These are phyloP conservation scores for Phyto melanocephala DNA, from an alignment of 2,888 invertebrate species.

Conservation along the genomic window DNA sequence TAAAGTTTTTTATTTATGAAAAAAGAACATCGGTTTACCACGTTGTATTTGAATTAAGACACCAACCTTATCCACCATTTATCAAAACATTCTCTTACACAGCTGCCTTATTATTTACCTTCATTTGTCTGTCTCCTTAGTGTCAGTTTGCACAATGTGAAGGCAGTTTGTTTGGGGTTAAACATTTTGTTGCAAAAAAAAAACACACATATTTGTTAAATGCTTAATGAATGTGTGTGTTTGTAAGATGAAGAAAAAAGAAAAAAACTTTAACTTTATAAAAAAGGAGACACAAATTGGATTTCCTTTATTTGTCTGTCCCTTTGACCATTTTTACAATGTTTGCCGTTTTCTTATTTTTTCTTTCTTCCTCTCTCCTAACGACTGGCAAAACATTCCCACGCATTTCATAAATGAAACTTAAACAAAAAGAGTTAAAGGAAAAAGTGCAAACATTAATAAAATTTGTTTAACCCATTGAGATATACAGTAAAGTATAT, in stretches of 20 bases:
- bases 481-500: too few relatives aligned
- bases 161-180: slow-evolving; percentile 36
- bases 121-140: slow-evolving; percentile 49
- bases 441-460: slow-evolving; percentile 6
- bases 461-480: too few relatives aligned
- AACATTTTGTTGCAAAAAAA: neutral
- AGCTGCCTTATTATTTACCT: slow-evolving; percentile 11
- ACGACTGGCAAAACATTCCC: slow-evolving; percentile 48
- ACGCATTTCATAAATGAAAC: slow-evolving; percentile 62
- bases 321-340: slow-evolving; percentile 19
- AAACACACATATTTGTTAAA: slow-evolving; percentile 5
- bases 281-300: slow-evolving; percentile 54
- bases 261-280: slow-evolving; percentile 32
- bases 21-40: too few relatives aligned
- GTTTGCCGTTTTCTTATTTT: neutral
- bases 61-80: too few relatives aligned
- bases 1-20: too few relatives aligned
- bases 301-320: slow-evolving; percentile 47
- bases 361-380: neutral
- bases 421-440: slow-evolving; percentile 20
- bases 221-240: slow-evolving; percentile 15
- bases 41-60: too few relatives aligned
- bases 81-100: neutral
- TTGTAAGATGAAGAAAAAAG: neutral
- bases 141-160: slow-evolving; percentile 36